Percentiles rank a stretch among this genome's conserved stretches.
These are phyloP conservation scores for Hafferia zeledoni DNA, from an alignment of 2,797 vertebrate species.

Conservation along the genomic window DNA sequence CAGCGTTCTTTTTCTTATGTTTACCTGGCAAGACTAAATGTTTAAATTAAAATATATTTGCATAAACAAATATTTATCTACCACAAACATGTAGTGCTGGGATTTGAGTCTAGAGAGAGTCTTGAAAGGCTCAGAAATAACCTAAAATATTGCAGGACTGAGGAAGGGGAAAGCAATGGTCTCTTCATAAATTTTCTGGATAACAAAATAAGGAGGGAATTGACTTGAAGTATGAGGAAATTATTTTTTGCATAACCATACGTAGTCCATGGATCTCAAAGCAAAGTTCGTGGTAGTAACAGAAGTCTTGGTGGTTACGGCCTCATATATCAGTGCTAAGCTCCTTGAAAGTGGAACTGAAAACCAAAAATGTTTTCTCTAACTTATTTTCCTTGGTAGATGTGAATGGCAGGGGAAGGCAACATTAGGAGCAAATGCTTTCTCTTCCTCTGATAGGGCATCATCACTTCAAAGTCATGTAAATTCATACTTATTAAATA, in stretches of 20 bases:
- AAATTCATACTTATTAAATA: neutral
- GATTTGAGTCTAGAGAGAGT: neutral
- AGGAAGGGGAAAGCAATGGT: neutral
- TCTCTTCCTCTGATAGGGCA: neutral
- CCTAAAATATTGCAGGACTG: neutral
- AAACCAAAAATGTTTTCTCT: neutral
- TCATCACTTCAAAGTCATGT: neutral
- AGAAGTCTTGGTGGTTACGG: neutral
- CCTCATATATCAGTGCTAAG: neutral
- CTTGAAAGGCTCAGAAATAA: neutral
- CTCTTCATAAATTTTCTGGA: neutral
- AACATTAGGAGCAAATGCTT: neutral
- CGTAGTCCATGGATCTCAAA: neutral
- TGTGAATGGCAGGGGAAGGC: neutral
- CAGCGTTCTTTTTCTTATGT: neutral
- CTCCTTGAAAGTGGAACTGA: neutral
- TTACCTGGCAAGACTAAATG: conserved; percentile 8
- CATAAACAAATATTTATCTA: conserved; percentile 35
- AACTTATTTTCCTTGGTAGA: neutral
- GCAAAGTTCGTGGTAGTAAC: neutral
- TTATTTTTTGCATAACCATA: neutral
- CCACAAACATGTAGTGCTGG: neutral
- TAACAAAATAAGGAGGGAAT: neutral
- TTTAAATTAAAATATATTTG: conserved; percentile 38
- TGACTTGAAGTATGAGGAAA: neutral